Percentiles rank a stretch among this genome's conserved stretches.
These are phyloP conservation scores for Oenanthe oenanthe DNA, from an alignment of 2,113 vertebrate species.

Conservation along the genomic window DNA sequence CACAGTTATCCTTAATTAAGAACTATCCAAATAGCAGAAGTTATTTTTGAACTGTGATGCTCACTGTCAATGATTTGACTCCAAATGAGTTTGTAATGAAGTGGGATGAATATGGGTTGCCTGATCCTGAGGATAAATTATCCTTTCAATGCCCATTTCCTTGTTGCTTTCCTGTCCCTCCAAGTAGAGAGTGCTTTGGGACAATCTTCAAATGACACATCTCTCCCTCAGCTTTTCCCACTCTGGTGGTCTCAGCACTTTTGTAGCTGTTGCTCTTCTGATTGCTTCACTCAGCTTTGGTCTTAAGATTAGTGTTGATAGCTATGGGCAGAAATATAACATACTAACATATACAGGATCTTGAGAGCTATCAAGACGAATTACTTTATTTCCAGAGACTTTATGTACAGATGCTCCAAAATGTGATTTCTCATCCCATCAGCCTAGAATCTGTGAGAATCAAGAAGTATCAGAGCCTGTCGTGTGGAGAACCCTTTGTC, in stretches of 20 bases:
- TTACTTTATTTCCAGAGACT: background rate
- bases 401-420: background rate
- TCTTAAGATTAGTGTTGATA: background rate
- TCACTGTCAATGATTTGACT: background rate
- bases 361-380: background rate
- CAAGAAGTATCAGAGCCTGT: background rate
- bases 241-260: background rate
- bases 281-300: background rate
- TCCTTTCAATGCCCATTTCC: background rate
- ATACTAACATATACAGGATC: background rate
- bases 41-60: background rate
- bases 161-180: background rate
- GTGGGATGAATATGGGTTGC: background rate
- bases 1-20: background rate
- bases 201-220: background rate
- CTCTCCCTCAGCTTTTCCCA: background rate
- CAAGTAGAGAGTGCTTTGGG: background rate
- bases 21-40: background rate
- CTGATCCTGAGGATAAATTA: background rate
- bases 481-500: background rate
- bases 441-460: background rate
- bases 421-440: background rate
- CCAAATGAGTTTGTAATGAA: background rate
- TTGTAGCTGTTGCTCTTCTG: background rate
- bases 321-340: background rate